Base-by-base conservation (phyloP, 2,113 vertebrate genomes). In the Lepus europaeus region DNA sequence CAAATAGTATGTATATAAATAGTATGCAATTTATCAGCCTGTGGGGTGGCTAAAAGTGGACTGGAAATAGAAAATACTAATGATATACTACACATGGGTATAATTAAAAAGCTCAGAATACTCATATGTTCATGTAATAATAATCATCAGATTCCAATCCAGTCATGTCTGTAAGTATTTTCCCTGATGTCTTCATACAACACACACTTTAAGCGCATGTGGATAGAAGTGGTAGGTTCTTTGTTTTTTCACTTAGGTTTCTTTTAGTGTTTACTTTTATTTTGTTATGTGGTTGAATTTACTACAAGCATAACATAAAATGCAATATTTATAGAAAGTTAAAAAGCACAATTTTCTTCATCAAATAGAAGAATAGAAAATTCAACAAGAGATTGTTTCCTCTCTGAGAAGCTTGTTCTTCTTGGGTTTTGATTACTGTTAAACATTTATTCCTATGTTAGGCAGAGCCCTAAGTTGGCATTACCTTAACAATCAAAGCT, bases 231-330 rank as follows among this genome's bases (percentile, higher is more conserved):
- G 22, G 23, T 82, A 80, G 73, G 19, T 92, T 69, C 27, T 59
- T 80, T 36, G 12, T 39, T 77, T 87, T 94, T 90, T 36, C 9
- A 76, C 53, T 56, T 92, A 51, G 6, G 14, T 84, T 84, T 13
- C 77, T 79, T 85, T 66, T 49, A 73, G 1, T 70, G 0, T 89
- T 95, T 87, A 53, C 27, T 88, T 23, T 90, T 85, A 13, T 78
- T 91, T 80, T 90, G 33, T 79, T 68, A 39, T 63, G n/a, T 81
- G 83, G 74, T 91, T 87, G 80, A 29, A 77, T 92, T 83, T 94
- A 49, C 2, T 31, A 29, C 27, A 19, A 83, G 59, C 19, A 33
- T 86, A 56, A 78, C n/a, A 39, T 69, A 82, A 89, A 94, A 51
- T 49, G 63, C 25, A 77, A 17, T 7, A 83, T 94, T 94, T 83